A percentile compares a stretch with the other conserved stretches of the same genome.
Conservation (phyloP, 2,113 vertebrate genomes). For the Brachyistius frenatus region DNA sequence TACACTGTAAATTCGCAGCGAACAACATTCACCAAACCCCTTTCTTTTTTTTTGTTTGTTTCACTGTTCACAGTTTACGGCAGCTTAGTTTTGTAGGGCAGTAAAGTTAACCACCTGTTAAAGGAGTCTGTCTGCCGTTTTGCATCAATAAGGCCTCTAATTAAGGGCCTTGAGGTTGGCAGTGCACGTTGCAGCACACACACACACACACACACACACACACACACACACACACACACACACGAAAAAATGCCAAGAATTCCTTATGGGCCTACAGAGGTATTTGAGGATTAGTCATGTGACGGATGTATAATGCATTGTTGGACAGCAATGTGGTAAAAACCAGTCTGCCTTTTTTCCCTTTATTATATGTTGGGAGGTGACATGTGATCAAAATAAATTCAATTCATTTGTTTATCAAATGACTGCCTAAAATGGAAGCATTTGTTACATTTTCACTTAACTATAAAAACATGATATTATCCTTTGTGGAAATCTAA, state of each 20-base stretch:
- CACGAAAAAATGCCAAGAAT: constrained; percentile 79
- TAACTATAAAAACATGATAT: background rate
- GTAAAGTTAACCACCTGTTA: constrained; percentile 46
- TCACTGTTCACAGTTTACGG: constrained; percentile 5
- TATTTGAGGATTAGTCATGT: constrained; percentile 74
- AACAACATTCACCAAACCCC: background rate
- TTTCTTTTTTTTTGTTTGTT: background rate
- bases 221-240: background rate
- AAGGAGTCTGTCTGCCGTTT: constrained; percentile 37
- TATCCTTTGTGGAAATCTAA: background rate
- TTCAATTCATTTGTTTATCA: background rate
- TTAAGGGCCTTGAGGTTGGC: constrained; percentile 61
- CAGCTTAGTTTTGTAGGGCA: constrained; percentile 49
- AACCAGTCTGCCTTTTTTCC: background rate
- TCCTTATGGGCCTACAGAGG: constrained; percentile 62
- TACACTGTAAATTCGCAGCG: background rate
- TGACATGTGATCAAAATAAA: too few species aligned
- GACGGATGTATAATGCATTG: constrained; percentile 59
- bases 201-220: background rate
- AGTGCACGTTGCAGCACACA: constrained; percentile 44
- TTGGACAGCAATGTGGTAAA: constrained; percentile 34
- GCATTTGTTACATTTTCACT: background rate
- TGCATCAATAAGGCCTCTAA: constrained; percentile 62
- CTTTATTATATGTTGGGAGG: background rate
- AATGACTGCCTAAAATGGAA: too few species aligned